A percentile compares a stretch with the other conserved stretches of the same genome.
Evolutionary conservation across 1,140 invertebrate species (phyloP).

Genomic region (Drosophila trapezifrons): DNA sequence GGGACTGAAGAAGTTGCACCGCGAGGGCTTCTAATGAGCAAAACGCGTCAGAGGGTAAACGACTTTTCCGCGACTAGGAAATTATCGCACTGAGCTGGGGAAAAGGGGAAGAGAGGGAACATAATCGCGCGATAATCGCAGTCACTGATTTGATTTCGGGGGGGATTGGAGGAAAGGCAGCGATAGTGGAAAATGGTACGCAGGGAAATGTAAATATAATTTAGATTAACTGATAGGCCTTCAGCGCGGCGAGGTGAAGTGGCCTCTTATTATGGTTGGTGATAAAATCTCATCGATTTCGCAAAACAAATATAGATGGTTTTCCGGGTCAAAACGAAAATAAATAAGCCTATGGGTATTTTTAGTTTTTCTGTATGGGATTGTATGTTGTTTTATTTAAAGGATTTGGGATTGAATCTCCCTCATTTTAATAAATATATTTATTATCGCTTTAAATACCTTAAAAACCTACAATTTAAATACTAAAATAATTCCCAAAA

Average conservation of each 20-base stretch:
- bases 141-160: slow-evolving; percentile 3
- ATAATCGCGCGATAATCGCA: slow-evolving; percentile 31
- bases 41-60: slow-evolving; percentile 35
- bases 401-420: too few species aligned
- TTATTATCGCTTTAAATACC: neutral
- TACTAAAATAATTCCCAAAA: neutral
- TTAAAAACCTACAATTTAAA: neutral
- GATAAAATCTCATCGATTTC: slow-evolving; percentile 18
- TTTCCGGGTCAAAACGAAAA: neutral
- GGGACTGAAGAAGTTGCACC: slow-evolving; percentile 8
- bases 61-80: slow-evolving; percentile 24
- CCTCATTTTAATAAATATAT: too few species aligned
- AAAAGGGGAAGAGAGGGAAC: neutral
- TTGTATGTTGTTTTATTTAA: neutral
- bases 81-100: slow-evolving; percentile 25
- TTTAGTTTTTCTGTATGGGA: neutral
- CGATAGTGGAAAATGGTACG: slow-evolving; percentile 13
- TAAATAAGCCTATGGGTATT: neutral
- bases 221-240: slow-evolving; percentile 20
- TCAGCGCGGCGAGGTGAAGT: neutral
- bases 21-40: slow-evolving; percentile 33
- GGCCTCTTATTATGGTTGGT: neutral
- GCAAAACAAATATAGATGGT: slow-evolving; percentile 5
- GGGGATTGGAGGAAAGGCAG: neutral
- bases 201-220: slow-evolving; percentile 14